Percentiles rank a stretch among this genome's conserved stretches.
phyloP scores from a whole-genome alignment of 1,140 invertebrate species.

The Asbolus verrucosus region DNA sequence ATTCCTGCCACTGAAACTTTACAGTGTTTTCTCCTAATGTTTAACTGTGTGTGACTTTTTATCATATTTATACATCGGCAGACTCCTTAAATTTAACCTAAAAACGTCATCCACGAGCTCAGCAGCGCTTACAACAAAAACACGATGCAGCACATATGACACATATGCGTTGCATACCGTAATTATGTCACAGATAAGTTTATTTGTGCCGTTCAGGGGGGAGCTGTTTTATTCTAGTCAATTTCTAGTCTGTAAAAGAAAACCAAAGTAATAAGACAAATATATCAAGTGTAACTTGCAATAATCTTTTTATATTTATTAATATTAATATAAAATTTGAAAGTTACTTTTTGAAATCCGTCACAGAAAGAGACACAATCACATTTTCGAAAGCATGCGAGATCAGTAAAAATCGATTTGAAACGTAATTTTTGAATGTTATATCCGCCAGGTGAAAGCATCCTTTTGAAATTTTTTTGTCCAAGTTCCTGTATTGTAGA shows the following conservation, averaged over 20 bases:
- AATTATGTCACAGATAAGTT: too few relatives aligned
- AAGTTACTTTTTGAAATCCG: slow-evolving; percentile 43
- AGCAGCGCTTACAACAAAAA: too few relatives aligned
- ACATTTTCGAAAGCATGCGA: slow-evolving; percentile 49
- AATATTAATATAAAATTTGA: slow-evolving; percentile 38
- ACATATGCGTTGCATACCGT: too few relatives aligned
- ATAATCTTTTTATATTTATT: slow-evolving; percentile 45
- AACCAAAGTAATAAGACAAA: slow-evolving; percentile 52
- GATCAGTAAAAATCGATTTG: slow-evolving; percentile 17
- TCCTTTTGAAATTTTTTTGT: slow-evolving; percentile 33
- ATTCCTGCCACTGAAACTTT: slow-evolving; percentile 52
- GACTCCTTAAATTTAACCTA: slow-evolving; percentile 55
- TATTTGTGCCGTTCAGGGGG: background rate
- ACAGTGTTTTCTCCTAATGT: slow-evolving; percentile 50
- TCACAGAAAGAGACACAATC: slow-evolving; percentile 59
- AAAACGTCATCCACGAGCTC: slow-evolving; percentile 17
- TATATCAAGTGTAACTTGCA: slow-evolving; percentile 53
- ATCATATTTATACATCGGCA: slow-evolving; percentile 46
- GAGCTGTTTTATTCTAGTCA: slow-evolving; percentile 48
- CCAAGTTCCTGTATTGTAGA: slow-evolving; percentile 34
- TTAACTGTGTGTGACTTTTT: slow-evolving; percentile 40
- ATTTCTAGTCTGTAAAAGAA: slow-evolving; percentile 48
- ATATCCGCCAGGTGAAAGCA: slow-evolving; percentile 6
- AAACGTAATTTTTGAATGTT: slow-evolving; percentile 44
- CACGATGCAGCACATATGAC: too few relatives aligned